Evolutionary conservation across 2,888 invertebrate genomes (phyloP).

Genomic region (Auanema freiburgensis): DNA sequence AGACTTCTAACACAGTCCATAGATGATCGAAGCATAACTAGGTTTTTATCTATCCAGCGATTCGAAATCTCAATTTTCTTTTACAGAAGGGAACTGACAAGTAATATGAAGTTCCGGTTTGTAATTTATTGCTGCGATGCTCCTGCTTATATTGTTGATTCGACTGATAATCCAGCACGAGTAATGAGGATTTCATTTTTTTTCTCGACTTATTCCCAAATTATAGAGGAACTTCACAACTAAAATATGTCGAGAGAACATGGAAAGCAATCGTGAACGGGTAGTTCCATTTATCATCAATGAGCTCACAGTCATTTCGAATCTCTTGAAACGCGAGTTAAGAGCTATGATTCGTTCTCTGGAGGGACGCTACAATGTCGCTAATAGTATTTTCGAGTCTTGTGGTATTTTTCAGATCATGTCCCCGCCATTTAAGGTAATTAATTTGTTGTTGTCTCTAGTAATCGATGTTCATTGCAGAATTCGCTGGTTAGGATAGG

Average conservation of each 20-base stretch:
- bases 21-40: too few relatives aligned
- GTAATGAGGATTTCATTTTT: neutral
- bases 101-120: too few relatives aligned
- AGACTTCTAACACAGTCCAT: too few relatives aligned
- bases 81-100: too few relatives aligned
- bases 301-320: neutral
- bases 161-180: neutral
- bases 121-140: too few relatives aligned
- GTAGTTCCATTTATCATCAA: constrained; percentile 5
- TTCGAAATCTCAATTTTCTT: too few relatives aligned
- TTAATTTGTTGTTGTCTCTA: neutral
- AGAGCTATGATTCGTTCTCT: neutral
- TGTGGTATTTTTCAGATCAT: neutral
- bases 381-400: constrained; percentile 1
- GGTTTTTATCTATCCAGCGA: too few relatives aligned
- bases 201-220: neutral
- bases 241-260: constrained; percentile 3
- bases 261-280: constrained; percentile 3
- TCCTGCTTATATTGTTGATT: too few relatives aligned
- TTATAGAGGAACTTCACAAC: neutral
- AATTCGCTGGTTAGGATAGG: neutral
- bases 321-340: neutral
- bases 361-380: neutral
- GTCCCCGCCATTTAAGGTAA: constrained; percentile 4
- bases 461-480: too few relatives aligned